These are phyloP conservation scores for Eupithecia centaureata DNA, from an alignment of 2,888 invertebrate genomes.

Conservation along the genomic window DNA sequence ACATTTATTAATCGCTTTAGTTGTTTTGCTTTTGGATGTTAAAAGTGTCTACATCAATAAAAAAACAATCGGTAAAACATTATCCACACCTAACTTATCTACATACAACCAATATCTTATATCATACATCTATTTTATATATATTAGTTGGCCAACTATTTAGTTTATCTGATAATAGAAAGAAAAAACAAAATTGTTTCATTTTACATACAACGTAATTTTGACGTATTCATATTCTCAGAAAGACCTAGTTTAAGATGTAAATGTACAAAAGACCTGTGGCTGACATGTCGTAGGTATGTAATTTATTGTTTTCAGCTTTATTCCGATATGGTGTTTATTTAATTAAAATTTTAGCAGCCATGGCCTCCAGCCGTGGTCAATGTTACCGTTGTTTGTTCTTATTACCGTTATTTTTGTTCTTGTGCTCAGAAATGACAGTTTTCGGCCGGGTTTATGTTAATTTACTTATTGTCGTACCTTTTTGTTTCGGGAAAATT, in stretches of 20 bases:
- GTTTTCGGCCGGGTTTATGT: slow-evolving; percentile 38
- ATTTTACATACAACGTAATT: too few species aligned
- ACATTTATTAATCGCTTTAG: too few species aligned
- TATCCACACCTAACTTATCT: too few species aligned
- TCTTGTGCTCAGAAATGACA: slow-evolving; percentile 36
- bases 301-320: neutral
- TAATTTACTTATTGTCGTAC: slow-evolving; percentile 38
- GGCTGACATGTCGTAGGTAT: neutral
- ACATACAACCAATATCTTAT: too few species aligned
- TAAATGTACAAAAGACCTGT: neutral
- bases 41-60: too few species aligned
- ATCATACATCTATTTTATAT: too few species aligned
- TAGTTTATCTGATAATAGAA: too few species aligned
- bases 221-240: too few species aligned
- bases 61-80: too few species aligned
- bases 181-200: too few species aligned
- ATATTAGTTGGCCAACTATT: too few species aligned
- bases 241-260: neutral
- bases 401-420: slow-evolving; percentile 45
- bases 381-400: slow-evolving; percentile 27
- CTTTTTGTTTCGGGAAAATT: slow-evolving; percentile 39
- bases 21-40: too few species aligned
- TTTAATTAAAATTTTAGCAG: slow-evolving; percentile 60
- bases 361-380: slow-evolving; percentile 31
- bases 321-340: neutral